Evolutionary conservation across 2,888 invertebrate species (phyloP), one percentile per base, ranked within the genome.

Genomic region (Drosophila kanekoi): DNA sequence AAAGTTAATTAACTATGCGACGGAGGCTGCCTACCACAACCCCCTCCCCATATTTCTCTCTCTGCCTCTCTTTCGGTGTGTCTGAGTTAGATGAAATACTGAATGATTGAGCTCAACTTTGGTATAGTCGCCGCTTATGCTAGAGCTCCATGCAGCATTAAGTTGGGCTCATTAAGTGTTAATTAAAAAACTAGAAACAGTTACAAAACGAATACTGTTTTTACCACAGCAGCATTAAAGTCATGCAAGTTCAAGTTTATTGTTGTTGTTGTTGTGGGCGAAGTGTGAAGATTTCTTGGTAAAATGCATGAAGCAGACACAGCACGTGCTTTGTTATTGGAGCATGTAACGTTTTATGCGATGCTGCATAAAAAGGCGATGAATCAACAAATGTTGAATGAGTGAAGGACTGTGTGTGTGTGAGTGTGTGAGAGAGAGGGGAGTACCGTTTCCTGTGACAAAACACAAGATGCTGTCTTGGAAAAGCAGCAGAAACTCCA

Each of bases 111-210:
- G 71, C 61, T 68, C 68, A 59, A 16, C 9, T 20, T 9, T 63
- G 62, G 28, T 65, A 45, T 38, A 57, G n/a, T n/a, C n/a, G n/a
- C n/a, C n/a, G n/a, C n/a, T n/a, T n/a, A n/a, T n/a, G n/a, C n/a
- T n/a, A n/a, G 49, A 59, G 23, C 43, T 53, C 45, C 72, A 71
- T 66, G 32, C 47, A 72, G 63, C 75, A 60, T 64, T 74, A 60
- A 60, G 48, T 52, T 65, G 58, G 66, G 57, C 68, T 67, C 67
- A 75, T 77, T 75, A 79, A 81, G 79, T 79, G 75, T 79, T 83
- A 82, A 83, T 87, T 83, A 85, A 85, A 80, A 76, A 66, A 74
- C 72, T 75, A 78, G 75, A 88, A 84, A 86, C 83, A 86, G 88
- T 80, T 86, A 82, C 72, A 75, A 87, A 82, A 82, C 64, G 78